Evolutionary conservation across 1,140 invertebrate genomes (phyloP), one percentile per base, ranked within the genome.

Genomic region (Platorchestia sp.): DNA sequence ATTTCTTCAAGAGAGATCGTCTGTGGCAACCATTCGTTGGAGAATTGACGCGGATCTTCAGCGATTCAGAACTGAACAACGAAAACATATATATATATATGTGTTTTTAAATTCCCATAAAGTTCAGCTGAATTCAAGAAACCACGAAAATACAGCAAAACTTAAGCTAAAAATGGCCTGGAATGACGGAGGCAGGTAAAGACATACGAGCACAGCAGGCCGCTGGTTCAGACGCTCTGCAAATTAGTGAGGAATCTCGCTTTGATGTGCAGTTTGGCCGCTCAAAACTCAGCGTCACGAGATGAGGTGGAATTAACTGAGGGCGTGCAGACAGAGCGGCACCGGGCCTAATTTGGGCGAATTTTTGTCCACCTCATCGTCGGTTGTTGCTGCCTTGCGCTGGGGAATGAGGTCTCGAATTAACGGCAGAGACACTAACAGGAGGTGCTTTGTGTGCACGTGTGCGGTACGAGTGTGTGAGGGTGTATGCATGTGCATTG

Each of bases 251-350:
- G 43, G 41, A 89, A 42, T 89, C 41, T 42, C 43, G 43, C 41
- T 89, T 89, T 89, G 36, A 89, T 89, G 87, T 42, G n/a, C 87
- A 89, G 87, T 89, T 89, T 89, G 36, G n/a, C 43, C 5, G 36
- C 41, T 89, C n/a, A 89, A 42, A 89, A 89, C 41, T 89, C 14
- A 16, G 87, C 41, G 3, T 89, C 87, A 42, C 87, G 87, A 19
- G 41, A 89, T 89, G 87, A 89, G 87, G 87, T 44, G 14, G 87
- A 89, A 89, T 89, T 89, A 89, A 89, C 87, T 89, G 5, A 89
- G 41, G 87, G 27, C 87, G 59, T 75, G 59, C 14, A 89, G n/a
- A 89, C 87, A 89, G 87, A 89, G 43, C 87, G 41, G 87, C 87
- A 44, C 87, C 87, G 14, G 87, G 87, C 87, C 5, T 89, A 89